Evolutionary conservation across 2,888 invertebrate genomes (phyloP), one percentile per base, ranked within the genome.

Genomic region (Artemia sinica): DNA sequence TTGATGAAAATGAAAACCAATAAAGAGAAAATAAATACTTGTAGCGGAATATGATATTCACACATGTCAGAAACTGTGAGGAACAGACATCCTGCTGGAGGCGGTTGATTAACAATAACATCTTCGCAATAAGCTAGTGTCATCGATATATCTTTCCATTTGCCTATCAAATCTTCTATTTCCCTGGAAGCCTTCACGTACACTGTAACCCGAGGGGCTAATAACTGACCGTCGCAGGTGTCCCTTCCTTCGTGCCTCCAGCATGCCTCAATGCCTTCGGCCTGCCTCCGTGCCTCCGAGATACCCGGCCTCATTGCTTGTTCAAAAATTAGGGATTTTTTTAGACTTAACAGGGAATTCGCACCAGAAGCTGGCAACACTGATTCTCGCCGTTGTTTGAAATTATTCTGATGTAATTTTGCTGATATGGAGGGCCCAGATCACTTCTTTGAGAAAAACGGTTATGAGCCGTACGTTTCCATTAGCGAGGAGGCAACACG

Each of bases 11-110:
- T 67, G 66, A 50, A 67, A 14, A 67, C 14, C 11, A 11, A 18
- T 48, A 65, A 18, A 50, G 10, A n/a, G 13, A 50, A 69, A 51
- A 18, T 50, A 70, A 73, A 72, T 76, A 86, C 87, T 83, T 92
- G 91, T 0, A 95, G 81, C 70, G 91, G 80, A 65, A 95, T 80
- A 80, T 92, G 87, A 48, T 91, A 85, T 79, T 92, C 90, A 75
- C 93, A 89, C 78, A 90, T 89, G 73, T 90, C 90, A 0, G 90
- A 88, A 6, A 94, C 84, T 0, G 93, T 90, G 9, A 91, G 81
- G 73, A 93, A 89, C 3, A 89, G 88, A 77, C 92, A 93, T 13
- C 90, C 91, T 9, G 76, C 75, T 0, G 85, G 84, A 52, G 72
- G 72, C 0, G 82, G 79, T 58, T 77, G 75, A 7, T 78, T 75